Conservation (phyloP, 2,888 invertebrate genomes). For the Dorcus hopei region DNA sequence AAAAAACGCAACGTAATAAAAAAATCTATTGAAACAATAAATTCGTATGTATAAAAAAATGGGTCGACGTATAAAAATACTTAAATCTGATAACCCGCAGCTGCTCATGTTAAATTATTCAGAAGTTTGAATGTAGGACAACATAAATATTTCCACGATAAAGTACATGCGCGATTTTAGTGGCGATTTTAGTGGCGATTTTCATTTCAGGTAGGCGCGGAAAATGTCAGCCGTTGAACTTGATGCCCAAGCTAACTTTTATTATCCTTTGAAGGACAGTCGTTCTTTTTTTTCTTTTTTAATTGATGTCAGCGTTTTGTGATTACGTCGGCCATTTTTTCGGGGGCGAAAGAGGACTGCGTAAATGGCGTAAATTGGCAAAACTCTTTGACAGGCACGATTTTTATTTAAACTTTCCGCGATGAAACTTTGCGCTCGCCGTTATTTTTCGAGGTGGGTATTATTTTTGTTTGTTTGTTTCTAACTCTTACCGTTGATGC, state of each 20-base stretch:
- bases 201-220: no score
- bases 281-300: not conserved
- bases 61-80: constrained; percentile 6
- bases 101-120: constrained; percentile 25
- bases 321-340: not conserved
- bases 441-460: constrained; percentile 3
- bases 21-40: not conserved
- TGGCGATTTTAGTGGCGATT: not conserved
- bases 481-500: constrained; percentile 1
- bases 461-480: not conserved
- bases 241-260: not conserved
- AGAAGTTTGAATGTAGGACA: constrained; percentile 20
- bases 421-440: not conserved
- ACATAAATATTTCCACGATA: constrained; percentile 19
- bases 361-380: not conserved
- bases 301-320: not conserved
- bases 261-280: no score
- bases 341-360: not conserved
- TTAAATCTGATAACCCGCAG: constrained; percentile 24
- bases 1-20: no score
- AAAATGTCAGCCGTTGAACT: not conserved
- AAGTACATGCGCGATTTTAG: constrained; percentile 10
- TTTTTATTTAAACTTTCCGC: not conserved
- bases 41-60: not conserved
- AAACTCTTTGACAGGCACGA: not conserved